Conservation (phyloP, 2,113 vertebrate genomes). For the Urocitellus parryii region DNA sequence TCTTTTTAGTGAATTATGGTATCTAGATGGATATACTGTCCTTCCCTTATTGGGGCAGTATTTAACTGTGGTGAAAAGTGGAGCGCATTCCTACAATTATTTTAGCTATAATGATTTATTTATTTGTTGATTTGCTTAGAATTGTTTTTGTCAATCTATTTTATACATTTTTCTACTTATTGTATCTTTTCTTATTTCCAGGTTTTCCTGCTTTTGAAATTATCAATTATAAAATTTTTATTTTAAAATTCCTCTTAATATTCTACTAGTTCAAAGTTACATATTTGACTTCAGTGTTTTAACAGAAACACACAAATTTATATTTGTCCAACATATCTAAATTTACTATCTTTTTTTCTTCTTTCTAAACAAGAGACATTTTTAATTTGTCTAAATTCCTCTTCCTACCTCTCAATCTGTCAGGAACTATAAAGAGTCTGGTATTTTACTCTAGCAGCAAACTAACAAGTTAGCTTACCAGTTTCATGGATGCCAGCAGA, state of each 20-base stretch:
- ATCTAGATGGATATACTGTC: neutral
- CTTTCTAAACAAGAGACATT: neutral
- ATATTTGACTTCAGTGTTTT: neutral
- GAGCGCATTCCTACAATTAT: neutral
- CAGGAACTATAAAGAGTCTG: neutral
- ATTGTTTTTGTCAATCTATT: neutral
- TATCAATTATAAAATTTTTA: neutral
- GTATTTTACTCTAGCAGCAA: neutral
- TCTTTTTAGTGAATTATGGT: neutral
- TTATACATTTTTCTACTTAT: neutral
- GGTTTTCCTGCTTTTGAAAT: neutral
- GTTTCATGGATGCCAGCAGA: neutral
- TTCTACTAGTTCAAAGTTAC: neutral
- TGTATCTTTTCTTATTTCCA: neutral
- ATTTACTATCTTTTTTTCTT: neutral
- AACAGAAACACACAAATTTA: neutral
- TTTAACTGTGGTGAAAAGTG: neutral
- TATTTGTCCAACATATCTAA: conserved; percentile 8
- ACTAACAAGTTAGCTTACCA: neutral
- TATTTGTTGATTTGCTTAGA: neutral
- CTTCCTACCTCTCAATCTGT: neutral
- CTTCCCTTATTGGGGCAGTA: neutral
- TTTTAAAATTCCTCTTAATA: neutral
- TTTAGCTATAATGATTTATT: neutral
- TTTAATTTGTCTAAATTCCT: neutral